Evolutionary conservation across 2,888 invertebrate species (phyloP).

Genomic region (Digitonthophagus gazella): DNA sequence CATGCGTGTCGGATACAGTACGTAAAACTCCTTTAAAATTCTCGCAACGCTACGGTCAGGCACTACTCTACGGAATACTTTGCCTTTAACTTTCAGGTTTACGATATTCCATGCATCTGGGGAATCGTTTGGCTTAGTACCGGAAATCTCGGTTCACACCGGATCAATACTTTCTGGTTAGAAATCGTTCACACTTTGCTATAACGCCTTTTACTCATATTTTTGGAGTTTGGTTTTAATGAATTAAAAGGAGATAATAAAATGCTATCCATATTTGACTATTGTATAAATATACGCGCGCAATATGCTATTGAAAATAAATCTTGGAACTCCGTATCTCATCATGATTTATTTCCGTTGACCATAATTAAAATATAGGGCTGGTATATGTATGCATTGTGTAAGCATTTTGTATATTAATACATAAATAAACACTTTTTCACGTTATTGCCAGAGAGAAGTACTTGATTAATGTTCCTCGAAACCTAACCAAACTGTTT

Average conservation of each 20-base stretch:
- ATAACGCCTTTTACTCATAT: neutral
- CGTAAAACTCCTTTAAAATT: neutral
- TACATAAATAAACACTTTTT: neutral
- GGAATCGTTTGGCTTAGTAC: neutral
- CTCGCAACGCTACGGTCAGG: neutral
- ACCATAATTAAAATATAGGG: neutral
- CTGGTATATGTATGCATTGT: neutral
- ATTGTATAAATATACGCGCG: no score
- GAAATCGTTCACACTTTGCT: no score
- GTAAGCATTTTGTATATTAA: neutral
- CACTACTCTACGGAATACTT: neutral
- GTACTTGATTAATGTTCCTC: neutral
- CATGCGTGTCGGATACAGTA: neutral
- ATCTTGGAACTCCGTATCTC: neutral
- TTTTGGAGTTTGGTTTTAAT: no score
- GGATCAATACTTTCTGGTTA: neutral
- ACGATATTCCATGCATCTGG: neutral
- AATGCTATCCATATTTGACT: no score
- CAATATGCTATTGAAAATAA: neutral
- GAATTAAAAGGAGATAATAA: no score
- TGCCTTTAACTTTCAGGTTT: neutral
- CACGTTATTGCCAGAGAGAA: neutral
- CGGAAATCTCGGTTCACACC: neutral
- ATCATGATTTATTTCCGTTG: neutral
- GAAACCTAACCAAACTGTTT: neutral